Evolutionary conservation across 2,113 vertebrate species (phyloP).

Genomic region (Polypterus bichir): DNA sequence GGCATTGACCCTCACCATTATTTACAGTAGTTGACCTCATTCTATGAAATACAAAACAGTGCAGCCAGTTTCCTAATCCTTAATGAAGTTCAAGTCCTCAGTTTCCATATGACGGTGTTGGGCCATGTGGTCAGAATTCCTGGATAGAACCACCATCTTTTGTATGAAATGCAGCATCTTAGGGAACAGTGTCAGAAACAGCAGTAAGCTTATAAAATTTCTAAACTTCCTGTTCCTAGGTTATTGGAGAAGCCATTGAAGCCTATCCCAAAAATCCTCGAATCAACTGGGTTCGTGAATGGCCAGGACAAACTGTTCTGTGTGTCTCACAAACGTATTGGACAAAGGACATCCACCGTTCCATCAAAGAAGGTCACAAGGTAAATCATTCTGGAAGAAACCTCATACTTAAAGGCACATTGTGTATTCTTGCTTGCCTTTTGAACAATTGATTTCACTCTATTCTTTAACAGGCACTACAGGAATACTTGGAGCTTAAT

Average conservation of each 20-base stretch:
- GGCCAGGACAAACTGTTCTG: slow-evolving; percentile 79
- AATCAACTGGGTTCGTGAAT: slow-evolving; percentile 66
- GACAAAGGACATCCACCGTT: slow-evolving; percentile 62
- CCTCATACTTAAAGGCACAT: no score
- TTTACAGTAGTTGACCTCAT: no score
- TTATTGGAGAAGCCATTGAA: slow-evolving; percentile 55
- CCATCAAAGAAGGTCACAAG: slow-evolving; percentile 50
- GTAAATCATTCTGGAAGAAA: slow-evolving; percentile 26
- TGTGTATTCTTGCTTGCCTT: background rate
- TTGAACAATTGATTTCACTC: background rate
- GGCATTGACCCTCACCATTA: no score
- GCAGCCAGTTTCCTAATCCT: no score
- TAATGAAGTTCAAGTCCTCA: no score
- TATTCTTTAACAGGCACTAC: slow-evolving; percentile 47
- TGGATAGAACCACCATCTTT: no score
- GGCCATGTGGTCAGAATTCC: no score
- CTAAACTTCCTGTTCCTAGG: slow-evolving; percentile 35
- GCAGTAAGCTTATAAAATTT: background rate
- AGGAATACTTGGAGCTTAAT: slow-evolving; percentile 58
- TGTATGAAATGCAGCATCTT: no score
- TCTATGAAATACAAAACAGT: no score
- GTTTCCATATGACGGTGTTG: no score
- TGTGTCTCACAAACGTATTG: slow-evolving; percentile 80
- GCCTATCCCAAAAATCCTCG: slow-evolving; percentile 54
- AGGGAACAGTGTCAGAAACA: background rate